Evolutionary conservation across 2,888 invertebrate genomes (phyloP).

Genomic region (Caenorhabditis sp.): DNA sequence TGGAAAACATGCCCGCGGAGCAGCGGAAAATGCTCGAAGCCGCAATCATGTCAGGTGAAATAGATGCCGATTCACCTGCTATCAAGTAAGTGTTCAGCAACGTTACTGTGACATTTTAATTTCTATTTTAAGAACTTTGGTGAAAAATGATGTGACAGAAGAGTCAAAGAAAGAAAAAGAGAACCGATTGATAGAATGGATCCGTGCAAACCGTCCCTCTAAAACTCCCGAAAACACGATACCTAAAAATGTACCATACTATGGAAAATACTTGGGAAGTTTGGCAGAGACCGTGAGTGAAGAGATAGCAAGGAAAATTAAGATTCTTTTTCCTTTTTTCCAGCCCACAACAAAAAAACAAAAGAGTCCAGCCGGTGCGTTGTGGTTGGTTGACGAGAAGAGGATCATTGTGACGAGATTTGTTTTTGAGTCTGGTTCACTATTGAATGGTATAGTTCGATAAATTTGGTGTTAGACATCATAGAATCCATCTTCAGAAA

Average conservation of each 20-base stretch:
- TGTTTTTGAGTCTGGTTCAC: slow-evolving; percentile 80
- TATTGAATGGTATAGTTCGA: slow-evolving; percentile 65
- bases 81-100: slow-evolving; percentile 70
- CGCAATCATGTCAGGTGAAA: slow-evolving; percentile 79
- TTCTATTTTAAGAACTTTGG: slow-evolving; percentile 57
- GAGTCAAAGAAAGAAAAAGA: slow-evolving; percentile 77
- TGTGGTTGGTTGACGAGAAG: slow-evolving; percentile 81
- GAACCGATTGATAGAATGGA: slow-evolving; percentile 80
- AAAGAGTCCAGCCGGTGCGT: slow-evolving; percentile 75
- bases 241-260: slow-evolving; percentile 81
- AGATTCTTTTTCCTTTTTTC: slow-evolving; percentile 5
- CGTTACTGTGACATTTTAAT: no score
- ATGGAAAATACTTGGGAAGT: slow-evolving; percentile 81
- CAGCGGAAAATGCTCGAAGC: slow-evolving; percentile 76
- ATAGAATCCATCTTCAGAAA: slow-evolving; percentile 73
- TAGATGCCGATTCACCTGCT: slow-evolving; percentile 74
- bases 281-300: slow-evolving; percentile 75
- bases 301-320: background rate
- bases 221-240: slow-evolving; percentile 56
- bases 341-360: slow-evolving; percentile 60
- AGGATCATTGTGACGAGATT: slow-evolving; percentile 82
- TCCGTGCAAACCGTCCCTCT: slow-evolving; percentile 78
- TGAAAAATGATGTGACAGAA: slow-evolving; percentile 72
- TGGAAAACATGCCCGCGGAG: slow-evolving; percentile 69
- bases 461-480: no score